These are phyloP conservation scores for Psittacara wagleri DNA, from an alignment of 2,113 vertebrate genomes.

Conservation along the genomic window DNA sequence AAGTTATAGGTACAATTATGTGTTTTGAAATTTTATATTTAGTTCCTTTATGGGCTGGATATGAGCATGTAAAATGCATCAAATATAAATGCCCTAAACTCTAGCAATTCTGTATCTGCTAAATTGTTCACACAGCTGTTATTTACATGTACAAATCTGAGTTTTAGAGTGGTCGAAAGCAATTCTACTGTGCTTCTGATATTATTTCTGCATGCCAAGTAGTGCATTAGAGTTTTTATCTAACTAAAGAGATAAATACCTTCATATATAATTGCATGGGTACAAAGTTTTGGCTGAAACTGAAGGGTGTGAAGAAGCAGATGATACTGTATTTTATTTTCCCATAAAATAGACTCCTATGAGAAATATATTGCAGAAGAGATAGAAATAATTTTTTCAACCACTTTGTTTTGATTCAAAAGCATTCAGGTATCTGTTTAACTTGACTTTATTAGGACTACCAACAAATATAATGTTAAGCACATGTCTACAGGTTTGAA, in stretches of 20 bases:
- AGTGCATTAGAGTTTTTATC: conserved; percentile 7
- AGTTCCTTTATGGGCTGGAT: background rate
- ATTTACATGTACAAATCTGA: conserved; percentile 30
- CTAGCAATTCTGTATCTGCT: conserved; percentile 19
- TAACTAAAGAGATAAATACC: background rate
- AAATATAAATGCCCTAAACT: conserved; percentile 38
- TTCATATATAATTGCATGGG: background rate
- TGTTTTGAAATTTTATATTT: conserved; percentile 50
- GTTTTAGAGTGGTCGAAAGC: background rate
- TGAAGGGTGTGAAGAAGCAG: background rate
- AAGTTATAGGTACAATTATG: conserved; percentile 37
- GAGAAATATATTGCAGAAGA: background rate
- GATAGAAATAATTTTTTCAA: background rate
- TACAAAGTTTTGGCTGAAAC: conserved; percentile 14
- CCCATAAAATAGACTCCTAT: background rate
- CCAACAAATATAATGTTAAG: background rate
- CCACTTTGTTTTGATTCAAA: background rate
- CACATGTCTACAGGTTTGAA: background rate
- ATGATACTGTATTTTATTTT: background rate
- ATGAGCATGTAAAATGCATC: conserved; percentile 24
- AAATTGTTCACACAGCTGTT: conserved; percentile 49
- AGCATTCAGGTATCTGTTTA: background rate
- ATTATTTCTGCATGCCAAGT: conserved; percentile 25
- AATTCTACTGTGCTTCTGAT: background rate
- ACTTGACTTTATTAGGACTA: background rate